Base-by-base conservation (phyloP, 2,113 vertebrate species). In the Apteryx mantelli region DNA sequence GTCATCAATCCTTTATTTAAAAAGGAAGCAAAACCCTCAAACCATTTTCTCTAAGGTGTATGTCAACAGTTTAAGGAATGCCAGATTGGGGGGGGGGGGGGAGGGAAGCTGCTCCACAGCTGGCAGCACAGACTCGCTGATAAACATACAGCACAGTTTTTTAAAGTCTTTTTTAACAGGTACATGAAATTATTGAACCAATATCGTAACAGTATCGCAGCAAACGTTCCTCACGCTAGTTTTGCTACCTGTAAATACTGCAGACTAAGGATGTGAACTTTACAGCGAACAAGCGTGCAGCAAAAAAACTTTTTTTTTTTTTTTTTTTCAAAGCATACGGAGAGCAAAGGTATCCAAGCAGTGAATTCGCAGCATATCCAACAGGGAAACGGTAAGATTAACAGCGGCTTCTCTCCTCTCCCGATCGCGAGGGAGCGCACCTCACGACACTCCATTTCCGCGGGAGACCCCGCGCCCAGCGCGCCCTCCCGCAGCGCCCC, bases 131-230 rank as follows among this genome's bases (percentile, higher is more conserved):
- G 58, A 13, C 58, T 52, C 2, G 53, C 48, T 13, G 11, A 8
- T 4, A 13, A 38, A 38, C 36, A 38, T 38, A 38, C 36, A 38
- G 36, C 36, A 38, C 36, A 38, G 36, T 38, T 38, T 38, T 38
- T 38, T 38, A 38, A 38, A 38, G 36, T 38, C 36, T 38, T 38
- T 38, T 38, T 16, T 30, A 74, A 19, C 5, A 1, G 18, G 4
- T 2, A 17, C 0, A 3, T 1, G 44, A 18, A 25, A 14, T 1
- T 11, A 10, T 55, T 5, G 17, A 25, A 42, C 26, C 20, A 3
- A 2, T 0, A 5, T 0, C 1, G 16, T 7, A 48, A 12, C 0
- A 5, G 42, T 1, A 79, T 3, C 7, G 58, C 3, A 34, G 14
- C 2, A 17, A 25, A 34, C 1, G 58, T 3, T 36, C n/a, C 34